Base-by-base conservation (phyloP, 2,888 invertebrate species). In the Gryllus longicercus region DNA sequence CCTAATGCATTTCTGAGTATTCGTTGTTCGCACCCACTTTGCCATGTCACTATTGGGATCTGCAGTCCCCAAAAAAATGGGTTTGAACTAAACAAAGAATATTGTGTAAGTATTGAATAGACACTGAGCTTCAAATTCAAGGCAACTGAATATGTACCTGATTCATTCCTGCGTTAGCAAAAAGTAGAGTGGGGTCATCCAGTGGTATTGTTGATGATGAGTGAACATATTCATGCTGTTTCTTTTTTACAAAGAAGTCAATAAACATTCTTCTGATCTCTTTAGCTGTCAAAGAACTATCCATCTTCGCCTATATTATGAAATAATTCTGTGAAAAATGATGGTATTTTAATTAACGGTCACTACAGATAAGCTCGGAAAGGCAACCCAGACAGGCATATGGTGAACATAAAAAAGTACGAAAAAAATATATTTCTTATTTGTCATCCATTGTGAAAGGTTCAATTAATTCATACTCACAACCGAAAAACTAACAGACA, bases 81-180 rank as follows among this genome's bases (percentile, higher is more conserved):
- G 98, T 87, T 99, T 99, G 87, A 96, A 99, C 91, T 93, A 85
- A 80, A 87, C 8, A 38, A 38, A 38, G 5, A 38, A 38, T 38
- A 38, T 38, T 38, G 38, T 38, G 8, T 38, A 38, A 38, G 38
- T 8, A 1, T 8, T 38, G 38, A 38, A 38, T 38, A 38, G 38
- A 38, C 38, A 38, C 38, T 38, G 38, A 38, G 8, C 0, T 8
- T 8, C 5, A 38, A 38, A 38, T 38, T 38, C 38, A 38, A 38
- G 38, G 38, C 38, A 38, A 51, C 78, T 38, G 38, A 38, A 38
- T 1, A 5, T 38, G 80, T 85, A 92, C 92, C 89, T 99, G 99
- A 87, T 99, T 99, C 99, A 99, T 99, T 79, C 98, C 99, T 83
- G 99, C 99, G 91, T 99, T 99, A 78, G 99, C 91, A 88, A 99